A percentile compares a stretch with the other conserved stretches of the same genome.
phyloP scores from a whole-genome alignment of 2,797 vertebrate species.

The Rhincodon typus region DNA sequence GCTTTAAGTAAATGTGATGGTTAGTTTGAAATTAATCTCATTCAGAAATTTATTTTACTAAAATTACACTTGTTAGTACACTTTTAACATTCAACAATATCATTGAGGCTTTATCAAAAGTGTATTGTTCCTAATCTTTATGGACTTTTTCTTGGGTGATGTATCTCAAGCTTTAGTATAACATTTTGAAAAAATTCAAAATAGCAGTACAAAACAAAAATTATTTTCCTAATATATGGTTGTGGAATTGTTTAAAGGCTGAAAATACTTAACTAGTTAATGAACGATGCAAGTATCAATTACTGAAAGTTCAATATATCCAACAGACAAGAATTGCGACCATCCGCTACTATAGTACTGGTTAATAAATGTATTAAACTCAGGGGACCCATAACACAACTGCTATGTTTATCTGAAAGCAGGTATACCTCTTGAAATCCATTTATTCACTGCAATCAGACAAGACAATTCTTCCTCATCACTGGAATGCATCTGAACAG shows the following conservation, averaged over 20 bases:
- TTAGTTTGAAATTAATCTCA: neutral
- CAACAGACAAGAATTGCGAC: neutral
- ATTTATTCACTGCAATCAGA: neutral
- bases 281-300: neutral
- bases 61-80: neutral
- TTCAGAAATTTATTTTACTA: neutral
- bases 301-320: neutral
- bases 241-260: neutral
- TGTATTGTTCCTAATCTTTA: neutral
- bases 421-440: neutral
- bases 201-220: neutral
- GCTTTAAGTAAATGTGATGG: too few species aligned
- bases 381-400: neutral
- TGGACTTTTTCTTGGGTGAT: neutral
- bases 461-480: neutral
- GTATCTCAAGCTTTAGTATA: neutral
- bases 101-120: neutral
- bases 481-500: neutral
- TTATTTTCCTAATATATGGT: neutral
- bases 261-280: neutral
- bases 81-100: neutral
- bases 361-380: neutral
- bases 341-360: neutral
- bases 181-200: neutral
- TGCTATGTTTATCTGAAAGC: neutral